These are phyloP conservation scores for Drosophila tsacasi DNA, from an alignment of 1,140 invertebrate species.

Conservation along the genomic window DNA sequence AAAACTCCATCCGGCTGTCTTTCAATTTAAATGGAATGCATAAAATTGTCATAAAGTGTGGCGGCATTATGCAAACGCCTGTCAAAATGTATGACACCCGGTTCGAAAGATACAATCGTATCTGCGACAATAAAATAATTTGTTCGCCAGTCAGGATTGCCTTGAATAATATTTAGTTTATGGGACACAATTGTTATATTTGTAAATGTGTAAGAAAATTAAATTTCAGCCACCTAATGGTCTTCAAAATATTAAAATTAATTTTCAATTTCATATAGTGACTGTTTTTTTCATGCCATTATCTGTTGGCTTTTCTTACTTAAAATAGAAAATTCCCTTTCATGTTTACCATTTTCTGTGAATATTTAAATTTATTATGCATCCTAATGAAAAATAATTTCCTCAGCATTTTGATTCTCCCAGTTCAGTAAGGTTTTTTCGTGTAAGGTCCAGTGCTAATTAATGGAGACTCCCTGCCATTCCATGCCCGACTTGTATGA, in stretches of 20 bases:
- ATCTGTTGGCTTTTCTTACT: background rate
- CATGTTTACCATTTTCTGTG: background rate
- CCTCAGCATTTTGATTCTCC: background rate
- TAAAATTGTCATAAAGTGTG: conserved; percentile 45
- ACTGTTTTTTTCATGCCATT: no score
- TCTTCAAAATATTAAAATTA: background rate
- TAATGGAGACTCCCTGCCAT: conserved; percentile 13
- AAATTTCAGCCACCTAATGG: background rate
- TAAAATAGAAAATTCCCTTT: background rate
- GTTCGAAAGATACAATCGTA: conserved; percentile 5
- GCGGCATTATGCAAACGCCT: conserved; percentile 26
- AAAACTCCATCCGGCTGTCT: conserved; percentile 1
- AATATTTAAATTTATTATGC: conserved; percentile 2
- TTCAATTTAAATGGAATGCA: conserved; percentile 50
- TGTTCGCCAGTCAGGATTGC: background rate
- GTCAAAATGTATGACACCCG: conserved; percentile 40
- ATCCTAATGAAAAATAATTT: background rate
- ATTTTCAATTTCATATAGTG: background rate
- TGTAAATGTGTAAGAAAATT: background rate
- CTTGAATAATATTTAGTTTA: conserved; percentile 15
- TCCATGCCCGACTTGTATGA: conserved; percentile 26
- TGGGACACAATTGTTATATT: background rate
- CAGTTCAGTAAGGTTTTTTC: background rate
- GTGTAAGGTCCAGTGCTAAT: background rate
- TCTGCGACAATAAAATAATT: conserved; percentile 14